phyloP scores from a whole-genome alignment of 2,113 vertebrate genomes.

The Marcusenius ussheri region DNA sequence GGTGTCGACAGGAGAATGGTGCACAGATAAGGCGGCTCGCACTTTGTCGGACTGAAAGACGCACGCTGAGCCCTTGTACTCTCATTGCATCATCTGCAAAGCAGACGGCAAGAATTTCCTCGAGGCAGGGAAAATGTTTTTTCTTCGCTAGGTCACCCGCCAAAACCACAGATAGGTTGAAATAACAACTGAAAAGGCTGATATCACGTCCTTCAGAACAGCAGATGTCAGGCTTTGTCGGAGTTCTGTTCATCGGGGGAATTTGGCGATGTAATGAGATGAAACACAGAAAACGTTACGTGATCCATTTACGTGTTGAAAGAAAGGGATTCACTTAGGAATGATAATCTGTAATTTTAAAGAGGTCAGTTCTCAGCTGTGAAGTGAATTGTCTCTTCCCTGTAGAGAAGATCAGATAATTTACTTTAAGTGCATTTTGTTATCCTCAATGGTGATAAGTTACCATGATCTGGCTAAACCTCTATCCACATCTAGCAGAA shows the following conservation, averaged over 20 bases:
- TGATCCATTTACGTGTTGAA: background rate
- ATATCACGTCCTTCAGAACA: background rate
- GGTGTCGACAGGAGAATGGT: background rate
- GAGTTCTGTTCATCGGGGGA: background rate
- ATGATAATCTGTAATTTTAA: background rate
- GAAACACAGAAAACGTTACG: background rate
- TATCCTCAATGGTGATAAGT: background rate
- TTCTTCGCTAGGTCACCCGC: background rate
- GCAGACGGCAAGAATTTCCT: slow-evolving; percentile 10
- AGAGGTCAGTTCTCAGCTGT: background rate
- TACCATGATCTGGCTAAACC: background rate
- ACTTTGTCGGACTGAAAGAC: no score
- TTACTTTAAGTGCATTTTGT: background rate
- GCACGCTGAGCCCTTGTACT: background rate
- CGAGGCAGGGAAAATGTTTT: slow-evolving; percentile 2
- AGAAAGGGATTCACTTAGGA: background rate
- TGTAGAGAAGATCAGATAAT: background rate
- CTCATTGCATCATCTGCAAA: slow-evolving; percentile 10
- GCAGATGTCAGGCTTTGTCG: background rate
- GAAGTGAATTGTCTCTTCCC: background rate
- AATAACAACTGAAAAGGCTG: background rate
- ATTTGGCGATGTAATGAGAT: background rate
- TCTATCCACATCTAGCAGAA: background rate
- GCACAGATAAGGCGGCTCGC: background rate
- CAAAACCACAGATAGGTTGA: background rate